These are phyloP conservation scores for Genyomyrus donnyi DNA, from an alignment of 2,113 vertebrate genomes.

Conservation along the genomic window DNA sequence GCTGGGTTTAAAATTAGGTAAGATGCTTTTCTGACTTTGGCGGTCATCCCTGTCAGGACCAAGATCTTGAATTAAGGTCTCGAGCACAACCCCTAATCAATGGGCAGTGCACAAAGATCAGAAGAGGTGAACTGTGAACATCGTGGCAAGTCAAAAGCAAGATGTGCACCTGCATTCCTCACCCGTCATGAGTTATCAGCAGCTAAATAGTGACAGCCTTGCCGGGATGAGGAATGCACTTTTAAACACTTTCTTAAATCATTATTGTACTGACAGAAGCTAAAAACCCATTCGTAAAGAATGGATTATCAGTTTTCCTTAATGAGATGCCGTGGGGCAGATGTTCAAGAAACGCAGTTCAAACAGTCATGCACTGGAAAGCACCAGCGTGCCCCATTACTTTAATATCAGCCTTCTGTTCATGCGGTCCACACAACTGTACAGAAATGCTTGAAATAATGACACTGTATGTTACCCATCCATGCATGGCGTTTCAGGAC, in stretches of 20 bases:
- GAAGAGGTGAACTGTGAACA: not conserved
- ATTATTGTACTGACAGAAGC: not conserved
- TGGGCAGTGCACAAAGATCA: not conserved
- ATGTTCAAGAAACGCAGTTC: not conserved
- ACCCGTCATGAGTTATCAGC: not conserved
- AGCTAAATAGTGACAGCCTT: not conserved
- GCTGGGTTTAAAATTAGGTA: not conserved
- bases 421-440: not conserved
- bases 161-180: not conserved
- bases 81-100: not conserved
- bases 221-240: not conserved
- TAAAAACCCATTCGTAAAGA: not conserved
- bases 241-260: not conserved
- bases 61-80: not conserved
- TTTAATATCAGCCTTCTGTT: not conserved
- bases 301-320: not conserved
- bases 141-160: not conserved
- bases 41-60: not conserved
- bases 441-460: not conserved
- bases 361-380: not conserved
- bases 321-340: not conserved
- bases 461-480: not conserved
- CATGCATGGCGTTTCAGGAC: not conserved
- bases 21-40: not conserved
- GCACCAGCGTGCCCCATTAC: not conserved